Evolutionary conservation across 2,797 vertebrate genomes (phyloP).

Genomic region (Falco concolor): DNA sequence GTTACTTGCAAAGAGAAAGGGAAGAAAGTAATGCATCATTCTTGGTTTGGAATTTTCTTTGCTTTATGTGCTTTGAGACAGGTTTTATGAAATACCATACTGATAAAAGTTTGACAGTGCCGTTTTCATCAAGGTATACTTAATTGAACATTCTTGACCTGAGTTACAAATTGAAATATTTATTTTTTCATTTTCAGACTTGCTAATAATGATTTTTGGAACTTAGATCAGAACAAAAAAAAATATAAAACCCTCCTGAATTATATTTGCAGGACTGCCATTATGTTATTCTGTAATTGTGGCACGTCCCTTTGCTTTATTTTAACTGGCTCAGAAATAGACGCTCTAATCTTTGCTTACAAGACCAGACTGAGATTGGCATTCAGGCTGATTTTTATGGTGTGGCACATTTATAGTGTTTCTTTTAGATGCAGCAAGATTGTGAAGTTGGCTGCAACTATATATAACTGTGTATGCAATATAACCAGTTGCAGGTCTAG

Average conservation of each 20-base stretch:
- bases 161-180: not conserved
- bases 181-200: not conserved
- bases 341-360: not conserved
- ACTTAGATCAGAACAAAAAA: not conserved
- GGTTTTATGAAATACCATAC: not conserved
- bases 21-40: rapidly evolving
- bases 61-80: not conserved
- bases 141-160: not conserved
- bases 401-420: not conserved
- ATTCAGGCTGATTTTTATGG: not conserved
- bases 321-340: not conserved
- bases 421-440: not conserved
- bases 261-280: not conserved
- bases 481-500: not conserved
- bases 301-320: not conserved
- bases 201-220: not conserved
- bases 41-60: not conserved
- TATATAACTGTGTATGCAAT: not conserved
- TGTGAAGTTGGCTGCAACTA: not conserved
- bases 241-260: not conserved
- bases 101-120: not conserved
- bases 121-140: not conserved
- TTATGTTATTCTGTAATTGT: not conserved
- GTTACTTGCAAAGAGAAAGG: not conserved
- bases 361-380: not conserved